These are phyloP conservation scores for Macrophya annulata DNA, from an alignment of 2,888 invertebrate genomes.

Conservation along the genomic window DNA sequence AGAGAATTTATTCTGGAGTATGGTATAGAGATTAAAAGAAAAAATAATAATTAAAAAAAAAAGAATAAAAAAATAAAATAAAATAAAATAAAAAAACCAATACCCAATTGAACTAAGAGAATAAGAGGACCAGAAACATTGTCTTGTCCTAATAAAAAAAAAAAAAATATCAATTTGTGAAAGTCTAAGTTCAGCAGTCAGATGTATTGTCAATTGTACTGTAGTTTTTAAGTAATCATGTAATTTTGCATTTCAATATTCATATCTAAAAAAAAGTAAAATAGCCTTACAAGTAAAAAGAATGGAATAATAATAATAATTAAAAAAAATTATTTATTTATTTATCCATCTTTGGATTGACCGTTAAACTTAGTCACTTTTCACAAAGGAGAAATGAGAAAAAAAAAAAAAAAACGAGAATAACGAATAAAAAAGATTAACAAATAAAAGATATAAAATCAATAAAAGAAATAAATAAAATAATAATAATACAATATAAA, in stretches of 20 bases:
- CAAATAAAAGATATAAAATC: conserved; percentile 49
- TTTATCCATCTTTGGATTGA: conserved; percentile 41
- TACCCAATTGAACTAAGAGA: conserved; percentile 25
- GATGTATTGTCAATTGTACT: conserved; percentile 45
- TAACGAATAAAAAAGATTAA: neutral
- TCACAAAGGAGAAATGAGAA: conserved; percentile 51
- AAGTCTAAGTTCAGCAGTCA: conserved; percentile 47
- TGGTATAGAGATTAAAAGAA: neutral
- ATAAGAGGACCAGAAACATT: conserved; percentile 18
- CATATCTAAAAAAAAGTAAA: conserved; percentile 43
- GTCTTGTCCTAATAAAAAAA: neutral
- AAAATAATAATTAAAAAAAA: neutral
- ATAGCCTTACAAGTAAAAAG: conserved; percentile 23
- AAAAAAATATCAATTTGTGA: conserved; percentile 37
- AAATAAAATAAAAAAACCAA: neutral
- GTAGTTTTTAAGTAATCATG: conserved; percentile 46
- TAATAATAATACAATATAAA: conserved; percentile 59
- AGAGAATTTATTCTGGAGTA: conserved; percentile 22
- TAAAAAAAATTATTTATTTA: conserved; percentile 50
- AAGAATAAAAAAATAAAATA: neutral
- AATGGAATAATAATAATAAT: neutral
- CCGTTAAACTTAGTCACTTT: conserved; percentile 42
- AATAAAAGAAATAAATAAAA: conserved; percentile 47
- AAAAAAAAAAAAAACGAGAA: conserved; percentile 39
- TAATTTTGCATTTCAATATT: conserved; percentile 43